Evolutionary conservation across 2,113 vertebrate species (phyloP), one percentile per base, ranked within the genome.

Genomic region (Piprites chloris): DNA sequence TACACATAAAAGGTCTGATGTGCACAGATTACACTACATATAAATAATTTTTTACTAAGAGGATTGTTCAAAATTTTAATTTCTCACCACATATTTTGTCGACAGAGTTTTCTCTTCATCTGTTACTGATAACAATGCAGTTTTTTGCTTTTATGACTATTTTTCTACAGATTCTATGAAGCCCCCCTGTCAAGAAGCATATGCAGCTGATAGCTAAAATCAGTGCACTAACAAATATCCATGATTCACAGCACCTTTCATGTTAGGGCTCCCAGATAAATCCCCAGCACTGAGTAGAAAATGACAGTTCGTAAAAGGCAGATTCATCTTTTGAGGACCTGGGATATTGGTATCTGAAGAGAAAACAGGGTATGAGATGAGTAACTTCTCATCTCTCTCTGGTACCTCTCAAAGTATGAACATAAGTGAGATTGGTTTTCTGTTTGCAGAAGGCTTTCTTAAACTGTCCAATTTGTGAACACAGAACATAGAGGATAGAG

Each of bases 361-460:
- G 79, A 95, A 93, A 95, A 84, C 19, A 67, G 42, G 24, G 17
- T 3, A 32, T 46, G 35, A 80, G 67, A 67, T 90, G 82, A 91
- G 78, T 77, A 91, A 90, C 77, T 14, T 28, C 49, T 90, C 84
- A 85, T 95, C 83, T 90, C 77, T 85, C 49, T 90, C 61, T 59
- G 50, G 49, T 84, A 66, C 46, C 67, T 87, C 67, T 94, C 85
- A 94, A 72, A 75, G 71, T 46, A 62, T 42, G 75, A 90, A 46
- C 53, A 13, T 55, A 75, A 85, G 33, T 56, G 58, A 95, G 74
- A 95, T 94, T 95, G 81, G 32, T 93, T 92, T 92, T 95, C 95
- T 97, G 66, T 96, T 96, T 94, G 63, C 46, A 90, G 85, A 93
- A 95, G 79, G 49, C 85, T 96, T 97, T 97, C 97, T 80, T 90